A percentile compares a stretch with the other conserved stretches of the same genome.
Conservation (phyloP, 1,140 invertebrate species). For the Leptinotarsa defecta region DNA sequence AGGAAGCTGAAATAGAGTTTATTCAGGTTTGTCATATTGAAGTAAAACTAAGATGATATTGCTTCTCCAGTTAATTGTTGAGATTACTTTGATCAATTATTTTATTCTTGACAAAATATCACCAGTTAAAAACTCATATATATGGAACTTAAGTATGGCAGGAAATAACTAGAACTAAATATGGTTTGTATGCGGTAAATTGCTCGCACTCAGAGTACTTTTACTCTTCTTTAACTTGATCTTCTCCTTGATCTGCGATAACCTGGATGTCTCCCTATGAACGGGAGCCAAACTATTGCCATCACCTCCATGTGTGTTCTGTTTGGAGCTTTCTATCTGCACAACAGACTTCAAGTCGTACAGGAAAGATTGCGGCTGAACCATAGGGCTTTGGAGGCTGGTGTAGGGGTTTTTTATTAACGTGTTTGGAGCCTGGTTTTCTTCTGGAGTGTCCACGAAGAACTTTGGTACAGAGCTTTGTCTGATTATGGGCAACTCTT, state of each 20-base stretch:
- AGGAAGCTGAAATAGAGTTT: too few species aligned
- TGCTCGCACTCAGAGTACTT: conserved; percentile 40
- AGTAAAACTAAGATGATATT: too few species aligned
- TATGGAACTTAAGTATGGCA: too few species aligned
- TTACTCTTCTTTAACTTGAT: conserved; percentile 44
- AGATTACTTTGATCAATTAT: too few species aligned
- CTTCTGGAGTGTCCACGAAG: conserved; percentile 47
- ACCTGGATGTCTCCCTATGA: conserved; percentile 38
- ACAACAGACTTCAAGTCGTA: conserved; percentile 49
- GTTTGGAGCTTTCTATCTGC: conserved; percentile 42
- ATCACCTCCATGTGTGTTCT: not conserved
- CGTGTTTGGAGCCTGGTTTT: conserved; percentile 37
- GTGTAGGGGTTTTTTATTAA: conserved; percentile 33
- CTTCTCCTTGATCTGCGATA: conserved; percentile 43
- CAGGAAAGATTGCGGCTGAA: conserved; percentile 31
- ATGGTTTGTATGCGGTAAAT: conserved; percentile 38
- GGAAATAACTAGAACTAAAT: conserved; percentile 25
- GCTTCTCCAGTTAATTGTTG: not conserved
- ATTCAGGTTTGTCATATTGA: too few species aligned
- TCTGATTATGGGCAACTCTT: conserved; percentile 45
- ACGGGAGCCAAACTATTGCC: conserved; percentile 25
- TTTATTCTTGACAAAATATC: too few species aligned
- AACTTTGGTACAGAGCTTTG: conserved; percentile 51
- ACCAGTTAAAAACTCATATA: too few species aligned
- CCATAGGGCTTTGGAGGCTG: conserved; percentile 43